A percentile compares a stretch with the other conserved stretches of the same genome.
Conservation (phyloP, 1,140 invertebrate species). For the Trinorchestia longiramus region DNA sequence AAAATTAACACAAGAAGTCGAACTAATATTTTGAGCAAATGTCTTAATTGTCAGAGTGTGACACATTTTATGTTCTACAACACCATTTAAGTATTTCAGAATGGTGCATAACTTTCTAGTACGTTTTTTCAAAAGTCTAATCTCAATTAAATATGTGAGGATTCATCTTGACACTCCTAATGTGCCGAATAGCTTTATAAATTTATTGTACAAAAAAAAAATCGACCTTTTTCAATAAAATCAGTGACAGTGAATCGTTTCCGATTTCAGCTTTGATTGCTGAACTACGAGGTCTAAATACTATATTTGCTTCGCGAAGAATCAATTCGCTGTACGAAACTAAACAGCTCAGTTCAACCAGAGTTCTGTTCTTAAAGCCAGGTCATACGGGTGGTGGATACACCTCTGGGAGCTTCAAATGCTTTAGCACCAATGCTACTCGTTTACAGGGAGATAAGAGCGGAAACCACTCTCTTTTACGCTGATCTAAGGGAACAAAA, state of each 20-base stretch:
- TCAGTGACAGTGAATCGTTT: too few relatives aligned
- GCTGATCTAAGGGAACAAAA: neutral
- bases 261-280: neutral
- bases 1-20: neutral
- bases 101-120: neutral
- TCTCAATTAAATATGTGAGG: too few relatives aligned
- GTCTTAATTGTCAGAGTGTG: neutral
- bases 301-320: neutral
- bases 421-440: neutral
- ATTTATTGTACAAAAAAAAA: too few relatives aligned
- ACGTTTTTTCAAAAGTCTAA: neutral
- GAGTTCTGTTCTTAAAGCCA: neutral
- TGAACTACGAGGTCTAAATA: neutral
- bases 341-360: neutral
- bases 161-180: too few relatives aligned
- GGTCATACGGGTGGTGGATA: neutral
- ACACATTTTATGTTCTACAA: neutral
- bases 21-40: too few relatives aligned
- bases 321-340: neutral
- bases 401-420: neutral
- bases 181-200: too few relatives aligned
- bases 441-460: slow-evolving; percentile 6
- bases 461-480: slow-evolving; percentile 23
- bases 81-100: neutral
- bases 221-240: too few relatives aligned